phyloP scores from a whole-genome alignment of 2,888 invertebrate species.

The Drosophila leonis region DNA sequence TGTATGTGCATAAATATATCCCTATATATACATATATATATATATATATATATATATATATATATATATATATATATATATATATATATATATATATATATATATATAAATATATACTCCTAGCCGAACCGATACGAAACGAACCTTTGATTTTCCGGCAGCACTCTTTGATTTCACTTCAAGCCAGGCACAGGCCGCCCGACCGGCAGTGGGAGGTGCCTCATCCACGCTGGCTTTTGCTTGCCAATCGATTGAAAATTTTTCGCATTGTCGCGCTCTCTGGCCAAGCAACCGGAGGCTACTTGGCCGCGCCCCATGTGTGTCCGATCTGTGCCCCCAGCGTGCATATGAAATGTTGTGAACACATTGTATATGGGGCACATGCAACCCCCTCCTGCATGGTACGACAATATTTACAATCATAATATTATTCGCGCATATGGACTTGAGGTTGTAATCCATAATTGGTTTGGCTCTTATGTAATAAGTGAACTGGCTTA shows the following conservation, averaged over 20 bases:
- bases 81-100: neutral
- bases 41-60: neutral
- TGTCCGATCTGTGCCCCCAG: conserved; percentile 70
- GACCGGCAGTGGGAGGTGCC: neutral
- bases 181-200: conserved; percentile 11
- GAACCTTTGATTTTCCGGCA: conserved; percentile 61
- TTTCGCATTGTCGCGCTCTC: conserved; percentile 81
- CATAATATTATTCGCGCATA: conserved; percentile 75
- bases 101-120: neutral
- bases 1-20: conserved; percentile 10
- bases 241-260: conserved; percentile 80
- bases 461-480: conserved; percentile 68
- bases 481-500: conserved; percentile 29
- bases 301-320: conserved; percentile 70
- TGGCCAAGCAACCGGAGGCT: conserved; percentile 72
- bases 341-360: conserved; percentile 70
- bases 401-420: conserved; percentile 61
- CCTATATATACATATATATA: neutral
- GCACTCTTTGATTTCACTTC: conserved; percentile 47
- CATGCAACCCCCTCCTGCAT: conserved; percentile 17
- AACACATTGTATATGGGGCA: conserved; percentile 1
- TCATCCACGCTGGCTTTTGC: conserved; percentile 15
- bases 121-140: conserved; percentile 16
- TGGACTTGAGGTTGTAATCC: conserved; percentile 76
- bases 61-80: neutral